A percentile compares a stretch with the other conserved stretches of the same genome.
Conservation (phyloP, 2,888 invertebrate species). For the Dyspetes luteomarginatus region DNA sequence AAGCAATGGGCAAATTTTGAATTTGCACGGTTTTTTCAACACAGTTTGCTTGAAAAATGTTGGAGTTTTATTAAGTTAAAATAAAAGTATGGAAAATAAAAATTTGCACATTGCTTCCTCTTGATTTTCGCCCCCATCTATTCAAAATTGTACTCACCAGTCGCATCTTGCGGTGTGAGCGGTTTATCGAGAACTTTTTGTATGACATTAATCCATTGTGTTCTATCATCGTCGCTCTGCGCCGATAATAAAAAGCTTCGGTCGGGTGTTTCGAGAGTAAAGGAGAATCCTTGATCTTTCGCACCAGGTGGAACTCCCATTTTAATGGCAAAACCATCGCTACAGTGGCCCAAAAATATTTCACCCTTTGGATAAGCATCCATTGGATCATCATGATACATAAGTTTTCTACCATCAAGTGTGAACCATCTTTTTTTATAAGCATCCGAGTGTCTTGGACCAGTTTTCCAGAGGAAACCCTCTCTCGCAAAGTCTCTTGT, state of each 20-base stretch:
- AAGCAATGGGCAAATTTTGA: too few species aligned
- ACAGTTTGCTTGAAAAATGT: too few species aligned
- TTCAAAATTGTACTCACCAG: constrained; percentile 85
- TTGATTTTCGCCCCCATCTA: too few species aligned
- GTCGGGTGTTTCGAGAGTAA: constrained; percentile 92
- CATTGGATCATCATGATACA: constrained; percentile 95
- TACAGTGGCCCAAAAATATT: constrained; percentile 92
- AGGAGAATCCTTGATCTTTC: constrained; percentile 91
- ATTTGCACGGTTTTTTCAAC: too few species aligned
- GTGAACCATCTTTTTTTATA: constrained; percentile 96
- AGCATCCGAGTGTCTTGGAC: constrained; percentile 91
- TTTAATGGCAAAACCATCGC: constrained; percentile 90
- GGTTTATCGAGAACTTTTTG: constrained; percentile 90
- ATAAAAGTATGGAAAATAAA: too few species aligned
- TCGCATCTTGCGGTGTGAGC: constrained; percentile 91
- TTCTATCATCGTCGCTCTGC: constrained; percentile 90
- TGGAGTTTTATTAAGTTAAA: too few species aligned
- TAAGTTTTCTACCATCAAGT: constrained; percentile 93
- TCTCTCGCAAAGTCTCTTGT: constrained; percentile 93
- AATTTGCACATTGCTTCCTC: too few species aligned
- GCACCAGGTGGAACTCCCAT: constrained; percentile 88
- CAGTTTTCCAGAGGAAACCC: constrained; percentile 95
- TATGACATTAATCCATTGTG: constrained; percentile 91
- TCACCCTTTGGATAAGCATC: constrained; percentile 96
- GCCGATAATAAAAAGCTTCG: constrained; percentile 91